Base-by-base conservation (phyloP, 2,888 invertebrate species). In the Galerucella nymphaeae region DNA sequence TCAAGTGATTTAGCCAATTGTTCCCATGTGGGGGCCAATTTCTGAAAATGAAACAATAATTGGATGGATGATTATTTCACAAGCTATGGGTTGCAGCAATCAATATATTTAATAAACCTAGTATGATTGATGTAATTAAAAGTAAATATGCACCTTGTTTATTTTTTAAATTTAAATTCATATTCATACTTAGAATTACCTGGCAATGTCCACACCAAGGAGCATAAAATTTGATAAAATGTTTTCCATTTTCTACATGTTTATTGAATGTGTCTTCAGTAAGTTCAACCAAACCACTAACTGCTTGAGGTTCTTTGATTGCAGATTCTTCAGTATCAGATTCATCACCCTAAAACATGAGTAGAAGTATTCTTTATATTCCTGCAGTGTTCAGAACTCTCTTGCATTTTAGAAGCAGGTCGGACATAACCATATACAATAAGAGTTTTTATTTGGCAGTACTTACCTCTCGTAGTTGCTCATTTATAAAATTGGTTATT, bases 121-220 rank as follows among this genome's bases (percentile, higher is more conserved):
- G n/a, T n/a, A n/a, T n/a, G n/a, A n/a, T n/a, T n/a, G n/a, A n/a
- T n/a, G n/a, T n/a, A 48, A 48, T n/a, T 48, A 48, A 48, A 48
- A 48, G 9, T 48, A 48, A 48, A 48, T 2, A 48, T n/a, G n/a
- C 14, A 48, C 5, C 14, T 8, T 48, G 48, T 45, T 45, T 45
- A 45, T 45, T 45, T 45, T 45, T 14, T 45, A 2, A 45, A 14
- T 45, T 45, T 38, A 38, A 38, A 38, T 38, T 38, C 30, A 38
- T 38, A 5, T 6, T 9, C 9, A 9, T 38, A 38, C 30, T 38
- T 38, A 57, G 53, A 61, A 66, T 80, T 87, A 93, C 93, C 89
- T 93, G 94, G 81, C 96, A 96, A 81, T 94, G 94, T 71, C 93
- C 90, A 85, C 97, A 97, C 97, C 97, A 97, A 0, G 97, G 96